phyloP scores from a whole-genome alignment of 2,888 invertebrate species.

The Cotesia congregata region DNA sequence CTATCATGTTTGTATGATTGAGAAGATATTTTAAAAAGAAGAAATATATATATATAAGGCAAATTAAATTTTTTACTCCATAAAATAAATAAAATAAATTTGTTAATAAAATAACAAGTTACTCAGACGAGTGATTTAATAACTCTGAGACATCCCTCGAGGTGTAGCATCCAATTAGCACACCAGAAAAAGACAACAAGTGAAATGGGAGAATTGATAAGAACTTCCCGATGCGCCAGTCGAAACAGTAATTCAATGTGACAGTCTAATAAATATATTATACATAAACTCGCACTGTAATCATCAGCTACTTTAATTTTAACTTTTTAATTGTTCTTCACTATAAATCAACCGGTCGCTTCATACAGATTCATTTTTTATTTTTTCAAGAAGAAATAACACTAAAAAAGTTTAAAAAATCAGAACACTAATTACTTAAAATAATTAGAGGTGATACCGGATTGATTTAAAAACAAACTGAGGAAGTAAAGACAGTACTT shows the following conservation, averaged over 20 bases:
- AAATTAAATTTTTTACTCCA: conserved; percentile 2
- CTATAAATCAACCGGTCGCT: not conserved
- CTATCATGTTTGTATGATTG: not conserved
- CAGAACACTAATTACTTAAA: not conserved
- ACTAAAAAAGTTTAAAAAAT: not conserved
- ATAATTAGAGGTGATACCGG: not conserved
- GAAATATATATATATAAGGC: not conserved
- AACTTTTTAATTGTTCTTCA: not conserved
- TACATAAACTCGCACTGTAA: conserved; percentile 5
- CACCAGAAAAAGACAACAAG: not conserved
- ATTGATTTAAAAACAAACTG: conserved; percentile 15
- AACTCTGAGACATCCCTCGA: not conserved
- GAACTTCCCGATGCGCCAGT: not conserved
- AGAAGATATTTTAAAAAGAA: not conserved
- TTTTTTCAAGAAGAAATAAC: not conserved
- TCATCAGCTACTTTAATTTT: not conserved
- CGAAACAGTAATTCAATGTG: not conserved
- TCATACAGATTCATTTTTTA: not conserved
- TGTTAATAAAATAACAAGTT: not conserved
- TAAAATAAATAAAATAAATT: not conserved
- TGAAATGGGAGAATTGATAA: not conserved
- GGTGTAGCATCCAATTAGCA: not conserved
- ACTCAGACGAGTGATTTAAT: not conserved
- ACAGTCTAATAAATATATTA: not conserved
- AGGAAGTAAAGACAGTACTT: conserved; percentile 19